phyloP scores from a whole-genome alignment of 2,113 vertebrate genomes.

The Osmerus mordax region DNA sequence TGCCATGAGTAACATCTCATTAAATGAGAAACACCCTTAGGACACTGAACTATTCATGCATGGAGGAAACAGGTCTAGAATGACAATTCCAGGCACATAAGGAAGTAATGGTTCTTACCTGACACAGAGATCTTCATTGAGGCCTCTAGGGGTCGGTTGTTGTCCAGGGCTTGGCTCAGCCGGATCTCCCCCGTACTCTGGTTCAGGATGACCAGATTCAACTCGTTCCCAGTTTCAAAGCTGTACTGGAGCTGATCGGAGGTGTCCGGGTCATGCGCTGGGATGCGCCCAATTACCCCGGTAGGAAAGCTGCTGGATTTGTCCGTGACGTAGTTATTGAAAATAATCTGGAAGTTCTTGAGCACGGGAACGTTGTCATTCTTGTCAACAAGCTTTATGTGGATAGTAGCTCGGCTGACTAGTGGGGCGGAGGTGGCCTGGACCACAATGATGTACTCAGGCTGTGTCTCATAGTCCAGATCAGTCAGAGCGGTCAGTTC shows the following conservation, averaged over 20 bases:
- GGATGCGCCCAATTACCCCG: conserved; percentile 87
- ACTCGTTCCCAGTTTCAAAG: conserved; percentile 90
- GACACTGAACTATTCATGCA: background rate
- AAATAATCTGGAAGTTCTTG: conserved; percentile 95
- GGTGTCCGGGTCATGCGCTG: conserved; percentile 85
- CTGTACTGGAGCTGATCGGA: conserved; percentile 85
- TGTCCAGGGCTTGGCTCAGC: conserved; percentile 88
- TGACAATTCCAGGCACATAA: conserved; percentile 22
- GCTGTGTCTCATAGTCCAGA: conserved; percentile 86
- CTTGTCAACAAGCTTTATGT: conserved; percentile 87
- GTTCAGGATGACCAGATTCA: conserved; percentile 88
- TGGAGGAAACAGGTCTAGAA: background rate
- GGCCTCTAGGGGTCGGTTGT: conserved; percentile 93
- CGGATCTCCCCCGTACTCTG: conserved; percentile 85
- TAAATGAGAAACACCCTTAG: too few relatives aligned
- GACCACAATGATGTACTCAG: conserved; percentile 89
- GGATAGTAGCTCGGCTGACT: conserved; percentile 90
- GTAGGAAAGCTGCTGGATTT: conserved; percentile 87
- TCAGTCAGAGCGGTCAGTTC: conserved; percentile 89
- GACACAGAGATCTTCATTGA: conserved; percentile 91
- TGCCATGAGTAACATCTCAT: too few relatives aligned
- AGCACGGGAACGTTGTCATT: conserved; percentile 90
- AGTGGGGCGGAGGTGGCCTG: conserved; percentile 94
- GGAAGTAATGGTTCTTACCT: conserved; percentile 74
- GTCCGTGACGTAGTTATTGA: conserved; percentile 96